phyloP scores from a whole-genome alignment of 1,140 invertebrate species.

The Lepidurus apus region DNA sequence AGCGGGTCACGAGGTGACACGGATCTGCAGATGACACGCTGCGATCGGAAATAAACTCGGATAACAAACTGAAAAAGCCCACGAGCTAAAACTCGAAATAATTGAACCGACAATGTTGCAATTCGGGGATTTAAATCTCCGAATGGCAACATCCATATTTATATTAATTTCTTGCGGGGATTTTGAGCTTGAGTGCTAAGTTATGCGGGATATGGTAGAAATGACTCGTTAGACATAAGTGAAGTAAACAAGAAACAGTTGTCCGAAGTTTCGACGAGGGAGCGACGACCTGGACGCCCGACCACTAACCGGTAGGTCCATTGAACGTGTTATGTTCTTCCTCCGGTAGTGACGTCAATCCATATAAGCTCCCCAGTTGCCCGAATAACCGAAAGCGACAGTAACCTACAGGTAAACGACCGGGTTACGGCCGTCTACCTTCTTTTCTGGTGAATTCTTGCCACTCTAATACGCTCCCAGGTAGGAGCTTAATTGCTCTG shows the following conservation, averaged over 20 bases:
- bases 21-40: not conserved
- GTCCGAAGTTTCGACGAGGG: not conserved
- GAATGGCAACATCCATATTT: too few species aligned
- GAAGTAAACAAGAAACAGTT: not conserved
- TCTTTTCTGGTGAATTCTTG: not conserved
- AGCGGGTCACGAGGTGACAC: not conserved
- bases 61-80: not conserved
- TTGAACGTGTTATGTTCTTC: not conserved
- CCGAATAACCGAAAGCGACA: slow-evolving; percentile 32
- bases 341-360: slow-evolving; percentile 2
- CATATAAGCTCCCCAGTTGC: not conserved
- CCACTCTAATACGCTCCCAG: not conserved
- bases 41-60: not conserved
- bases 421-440: slow-evolving; percentile 23
- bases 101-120: too few species aligned
- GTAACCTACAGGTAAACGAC: slow-evolving; percentile 35
- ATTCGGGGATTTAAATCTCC: too few species aligned
- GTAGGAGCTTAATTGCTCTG: too few species aligned
- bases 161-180: too few species aligned
- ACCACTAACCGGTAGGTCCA: not conserved
- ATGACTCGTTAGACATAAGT: too few species aligned
- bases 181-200: too few species aligned
- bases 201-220: too few species aligned
- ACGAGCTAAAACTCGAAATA: not conserved
- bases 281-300: not conserved